Percentiles rank a stretch among this genome's conserved stretches.
phyloP scores from a whole-genome alignment of 2,797 vertebrate species.

The Enteromius paludinosus region DNA sequence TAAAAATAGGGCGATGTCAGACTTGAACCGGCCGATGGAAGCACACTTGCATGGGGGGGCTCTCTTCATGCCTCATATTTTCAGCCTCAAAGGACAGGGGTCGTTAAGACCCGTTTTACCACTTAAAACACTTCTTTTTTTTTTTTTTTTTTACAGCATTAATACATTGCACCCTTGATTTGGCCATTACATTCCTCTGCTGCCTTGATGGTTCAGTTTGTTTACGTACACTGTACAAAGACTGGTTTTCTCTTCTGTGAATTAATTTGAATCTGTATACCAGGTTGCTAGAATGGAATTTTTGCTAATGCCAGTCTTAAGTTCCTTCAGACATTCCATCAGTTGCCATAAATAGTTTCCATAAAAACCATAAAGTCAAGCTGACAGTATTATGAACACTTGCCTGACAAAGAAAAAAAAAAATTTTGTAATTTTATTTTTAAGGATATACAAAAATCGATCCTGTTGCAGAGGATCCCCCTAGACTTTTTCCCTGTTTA shows the following conservation, averaged over 20 bases:
- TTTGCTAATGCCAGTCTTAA: conserved; percentile 13
- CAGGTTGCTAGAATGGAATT: conserved; percentile 2
- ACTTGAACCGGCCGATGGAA: conserved; percentile 21
- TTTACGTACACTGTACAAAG: conserved; percentile 3
- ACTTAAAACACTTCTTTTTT: background rate
- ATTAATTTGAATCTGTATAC: background rate
- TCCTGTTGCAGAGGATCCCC: background rate
- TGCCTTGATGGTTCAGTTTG: background rate
- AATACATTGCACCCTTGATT: background rate
- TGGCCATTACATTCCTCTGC: background rate
- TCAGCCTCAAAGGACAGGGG: conserved; percentile 16
- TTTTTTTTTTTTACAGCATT: background rate
- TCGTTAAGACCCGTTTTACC: background rate
- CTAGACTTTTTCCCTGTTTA: too few species aligned
- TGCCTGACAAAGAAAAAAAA: background rate
- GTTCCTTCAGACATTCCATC: background rate
- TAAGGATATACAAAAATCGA: background rate
- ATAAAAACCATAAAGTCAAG: conserved; percentile 8
- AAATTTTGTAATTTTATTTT: background rate
- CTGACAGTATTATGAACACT: background rate
- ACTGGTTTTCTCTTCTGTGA: background rate
- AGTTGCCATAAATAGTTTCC: conserved; percentile 23
- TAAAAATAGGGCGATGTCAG: conserved; percentile 56
- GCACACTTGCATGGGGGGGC: conserved; percentile 15
- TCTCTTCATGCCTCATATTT: conserved; percentile 10